Conservation (phyloP, 2,113 vertebrate genomes). For the Ptyas mucosa region DNA sequence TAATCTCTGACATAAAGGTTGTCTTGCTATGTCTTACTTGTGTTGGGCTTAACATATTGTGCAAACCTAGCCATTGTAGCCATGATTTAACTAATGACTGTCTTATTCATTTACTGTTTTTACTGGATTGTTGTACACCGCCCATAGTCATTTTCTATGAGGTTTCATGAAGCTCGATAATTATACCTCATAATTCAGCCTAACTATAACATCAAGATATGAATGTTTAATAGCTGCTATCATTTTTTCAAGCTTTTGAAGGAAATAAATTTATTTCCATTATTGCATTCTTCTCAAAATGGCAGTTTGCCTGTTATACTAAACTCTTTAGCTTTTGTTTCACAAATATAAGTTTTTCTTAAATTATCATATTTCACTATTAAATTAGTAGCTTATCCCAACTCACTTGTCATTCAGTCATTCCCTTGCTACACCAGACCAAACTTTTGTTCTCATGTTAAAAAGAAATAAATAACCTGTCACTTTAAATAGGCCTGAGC, state of each 20-base stretch:
- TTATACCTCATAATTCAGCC: neutral
- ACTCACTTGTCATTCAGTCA: neutral
- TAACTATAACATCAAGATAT: neutral
- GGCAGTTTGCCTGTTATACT: neutral
- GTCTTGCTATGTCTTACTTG: neutral
- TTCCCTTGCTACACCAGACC: neutral
- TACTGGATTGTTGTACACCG: neutral
- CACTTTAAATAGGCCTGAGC: conserved; percentile 60
- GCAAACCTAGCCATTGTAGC: neutral
- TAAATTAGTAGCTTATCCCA: neutral
- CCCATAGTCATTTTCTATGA: neutral
- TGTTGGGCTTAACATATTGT: neutral
- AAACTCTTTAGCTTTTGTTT: neutral
- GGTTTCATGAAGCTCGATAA: neutral
- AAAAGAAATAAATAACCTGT: conserved; percentile 52
- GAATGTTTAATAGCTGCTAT: neutral
- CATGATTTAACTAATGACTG: neutral
- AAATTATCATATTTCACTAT: neutral
- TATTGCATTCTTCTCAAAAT: neutral
- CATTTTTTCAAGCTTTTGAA: neutral
- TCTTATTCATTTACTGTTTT: neutral
- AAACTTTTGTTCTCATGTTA: conserved; percentile 19
- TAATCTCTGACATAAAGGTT: neutral
- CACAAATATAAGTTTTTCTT: neutral
- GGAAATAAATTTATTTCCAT: neutral